Evolutionary conservation across 1,140 invertebrate genomes (phyloP).

Genomic region (Capitella teleta): DNA sequence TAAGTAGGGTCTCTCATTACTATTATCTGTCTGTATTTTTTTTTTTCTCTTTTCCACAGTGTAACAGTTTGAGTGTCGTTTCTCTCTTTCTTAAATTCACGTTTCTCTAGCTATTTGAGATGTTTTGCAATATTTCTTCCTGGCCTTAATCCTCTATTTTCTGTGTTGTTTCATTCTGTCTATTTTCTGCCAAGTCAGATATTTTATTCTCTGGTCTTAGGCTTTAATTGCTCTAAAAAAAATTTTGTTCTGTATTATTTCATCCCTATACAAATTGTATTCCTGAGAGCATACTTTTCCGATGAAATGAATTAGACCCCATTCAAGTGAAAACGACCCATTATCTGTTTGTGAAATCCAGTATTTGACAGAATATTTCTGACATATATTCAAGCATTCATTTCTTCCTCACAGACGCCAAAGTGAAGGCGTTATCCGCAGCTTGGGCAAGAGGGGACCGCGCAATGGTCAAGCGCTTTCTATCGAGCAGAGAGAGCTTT

Average conservation of each 20-base stretch:
- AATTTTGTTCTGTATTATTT: neutral
- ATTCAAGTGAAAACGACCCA: neutral
- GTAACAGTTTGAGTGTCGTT: neutral
- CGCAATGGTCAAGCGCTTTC: slow-evolving; percentile 23
- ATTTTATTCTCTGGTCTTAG: no score
- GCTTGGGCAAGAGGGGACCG: slow-evolving; percentile 34
- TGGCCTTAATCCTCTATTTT: neutral
- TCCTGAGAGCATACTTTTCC: neutral
- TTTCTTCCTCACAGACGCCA: slow-evolving; percentile 21
- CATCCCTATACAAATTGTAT: neutral
- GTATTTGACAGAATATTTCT: neutral
- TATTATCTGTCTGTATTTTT: neutral
- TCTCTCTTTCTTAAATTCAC: neutral
- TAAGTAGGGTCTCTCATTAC: neutral
- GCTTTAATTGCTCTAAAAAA: neutral
- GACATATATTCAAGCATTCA: neutral
- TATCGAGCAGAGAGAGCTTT: slow-evolving; percentile 24
- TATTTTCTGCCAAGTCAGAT: no score
- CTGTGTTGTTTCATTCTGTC: no score
- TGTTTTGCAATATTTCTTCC: neutral
- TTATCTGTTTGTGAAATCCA: neutral
- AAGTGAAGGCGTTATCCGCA: slow-evolving; percentile 28
- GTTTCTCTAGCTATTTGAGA: neutral
- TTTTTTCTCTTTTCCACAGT: neutral
- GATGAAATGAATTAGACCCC: neutral